phyloP scores from a whole-genome alignment of 2,888 invertebrate genomes.

The Cyclophora punctaria region DNA sequence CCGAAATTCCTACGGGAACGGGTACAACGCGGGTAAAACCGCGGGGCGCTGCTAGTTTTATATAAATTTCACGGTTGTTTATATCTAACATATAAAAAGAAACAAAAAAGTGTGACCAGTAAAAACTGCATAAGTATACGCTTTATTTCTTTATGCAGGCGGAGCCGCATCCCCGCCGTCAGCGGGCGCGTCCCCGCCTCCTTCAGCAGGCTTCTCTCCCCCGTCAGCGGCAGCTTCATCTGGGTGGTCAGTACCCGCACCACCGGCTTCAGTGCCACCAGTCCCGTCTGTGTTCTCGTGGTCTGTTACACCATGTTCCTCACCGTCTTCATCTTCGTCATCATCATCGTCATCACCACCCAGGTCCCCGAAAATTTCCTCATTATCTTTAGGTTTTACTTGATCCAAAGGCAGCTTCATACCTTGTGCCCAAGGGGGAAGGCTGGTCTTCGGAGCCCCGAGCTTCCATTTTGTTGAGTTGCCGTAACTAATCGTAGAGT shows the following conservation, averaged over 20 bases:
- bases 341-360: background rate
- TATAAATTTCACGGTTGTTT: too few species aligned
- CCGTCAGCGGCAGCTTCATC: background rate
- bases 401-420: background rate
- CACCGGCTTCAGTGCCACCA: background rate
- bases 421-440: slow-evolving; percentile 37
- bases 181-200: too few species aligned
- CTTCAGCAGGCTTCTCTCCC: too few species aligned
- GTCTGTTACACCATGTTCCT: background rate
- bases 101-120: too few species aligned
- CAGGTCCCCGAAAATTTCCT: background rate
- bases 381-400: background rate
- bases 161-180: too few species aligned
- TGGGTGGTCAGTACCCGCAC: background rate
- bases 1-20: too few species aligned
- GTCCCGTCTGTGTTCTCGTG: background rate
- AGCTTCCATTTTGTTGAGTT: slow-evolving; percentile 27
- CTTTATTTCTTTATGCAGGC: background rate
- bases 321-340: background rate
- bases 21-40: too few species aligned
- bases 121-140: too few species aligned
- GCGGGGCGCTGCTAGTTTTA: too few species aligned
- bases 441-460: slow-evolving; percentile 39
- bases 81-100: too few species aligned
- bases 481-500: slow-evolving; percentile 7